Evolutionary conservation across 2,113 vertebrate species (phyloP).

Genomic region (Myodes glareolus): DNA sequence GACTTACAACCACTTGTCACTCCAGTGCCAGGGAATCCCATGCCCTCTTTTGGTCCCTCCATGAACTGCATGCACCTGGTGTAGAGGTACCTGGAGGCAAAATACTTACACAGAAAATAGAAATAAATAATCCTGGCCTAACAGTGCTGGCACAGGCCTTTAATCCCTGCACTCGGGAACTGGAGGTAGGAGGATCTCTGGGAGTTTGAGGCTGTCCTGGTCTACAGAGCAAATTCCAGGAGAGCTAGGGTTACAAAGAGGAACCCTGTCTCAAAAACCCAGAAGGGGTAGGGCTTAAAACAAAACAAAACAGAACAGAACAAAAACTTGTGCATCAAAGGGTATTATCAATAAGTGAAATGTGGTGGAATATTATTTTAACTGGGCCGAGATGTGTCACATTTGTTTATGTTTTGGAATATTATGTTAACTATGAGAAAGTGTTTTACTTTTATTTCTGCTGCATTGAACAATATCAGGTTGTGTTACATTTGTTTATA

Average conservation of each 20-base stretch:
- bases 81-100: not conserved
- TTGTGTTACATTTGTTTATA: too few relatives aligned
- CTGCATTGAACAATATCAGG: too few relatives aligned
- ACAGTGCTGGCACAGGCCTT: not conserved
- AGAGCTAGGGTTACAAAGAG: not conserved
- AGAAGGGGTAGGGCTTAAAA: too few relatives aligned
- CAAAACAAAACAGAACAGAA: too few relatives aligned
- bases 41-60: not conserved
- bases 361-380: too few relatives aligned
- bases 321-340: not conserved
- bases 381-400: too few relatives aligned
- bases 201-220: not conserved
- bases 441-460: too few relatives aligned
- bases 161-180: not conserved
- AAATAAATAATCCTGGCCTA: not conserved
- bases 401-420: too few relatives aligned
- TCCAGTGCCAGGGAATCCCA: not conserved
- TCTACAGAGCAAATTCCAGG: not conserved
- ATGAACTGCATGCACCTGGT: not conserved
- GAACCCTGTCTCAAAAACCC: not conserved
- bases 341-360: not conserved
- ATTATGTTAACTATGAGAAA: too few relatives aligned
- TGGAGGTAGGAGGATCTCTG: not conserved
- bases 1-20: not conserved
- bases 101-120: not conserved